Evolutionary conservation across 2,888 invertebrate species (phyloP).

Genomic region (Standfussiana lucernea): DNA sequence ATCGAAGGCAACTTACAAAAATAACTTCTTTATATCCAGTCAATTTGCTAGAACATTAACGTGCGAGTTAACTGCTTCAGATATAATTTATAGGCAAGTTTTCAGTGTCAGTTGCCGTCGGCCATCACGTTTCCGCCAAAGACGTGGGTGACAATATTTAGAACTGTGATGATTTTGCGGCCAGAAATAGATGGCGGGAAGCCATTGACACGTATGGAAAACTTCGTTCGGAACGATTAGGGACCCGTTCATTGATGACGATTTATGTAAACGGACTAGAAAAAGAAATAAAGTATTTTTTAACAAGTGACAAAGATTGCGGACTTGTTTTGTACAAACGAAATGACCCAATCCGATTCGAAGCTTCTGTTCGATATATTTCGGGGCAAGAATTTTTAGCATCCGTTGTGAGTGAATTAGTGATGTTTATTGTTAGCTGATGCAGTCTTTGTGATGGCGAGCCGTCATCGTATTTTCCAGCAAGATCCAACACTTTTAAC

Average conservation of each 20-base stretch:
- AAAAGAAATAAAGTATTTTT: conserved; percentile 37
- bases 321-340: conserved; percentile 27
- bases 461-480: conserved; percentile 45
- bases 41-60: conserved; percentile 46
- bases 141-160: conserved; percentile 56
- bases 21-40: conserved; percentile 32
- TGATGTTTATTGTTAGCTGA: conserved; percentile 39
- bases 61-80: conserved; percentile 49
- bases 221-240: conserved; percentile 48
- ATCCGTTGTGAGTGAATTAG: conserved; percentile 31
- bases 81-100: conserved; percentile 57
- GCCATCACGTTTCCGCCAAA: conserved; percentile 47
- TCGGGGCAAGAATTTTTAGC: conserved; percentile 27
- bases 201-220: conserved; percentile 54
- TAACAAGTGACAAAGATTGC: conserved; percentile 23
- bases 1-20: conserved; percentile 24
- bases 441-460: conserved; percentile 26
- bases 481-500: conserved; percentile 45
- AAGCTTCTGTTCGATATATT: conserved; percentile 24
- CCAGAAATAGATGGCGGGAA: conserved; percentile 55
- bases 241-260: conserved; percentile 51
- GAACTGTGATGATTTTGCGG: conserved; percentile 39
- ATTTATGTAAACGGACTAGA: conserved; percentile 30
- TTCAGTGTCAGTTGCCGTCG: conserved; percentile 49
- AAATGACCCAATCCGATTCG: conserved; percentile 1